phyloP scores from a whole-genome alignment of 2,113 vertebrate species.

The Macquaria australasica region DNA sequence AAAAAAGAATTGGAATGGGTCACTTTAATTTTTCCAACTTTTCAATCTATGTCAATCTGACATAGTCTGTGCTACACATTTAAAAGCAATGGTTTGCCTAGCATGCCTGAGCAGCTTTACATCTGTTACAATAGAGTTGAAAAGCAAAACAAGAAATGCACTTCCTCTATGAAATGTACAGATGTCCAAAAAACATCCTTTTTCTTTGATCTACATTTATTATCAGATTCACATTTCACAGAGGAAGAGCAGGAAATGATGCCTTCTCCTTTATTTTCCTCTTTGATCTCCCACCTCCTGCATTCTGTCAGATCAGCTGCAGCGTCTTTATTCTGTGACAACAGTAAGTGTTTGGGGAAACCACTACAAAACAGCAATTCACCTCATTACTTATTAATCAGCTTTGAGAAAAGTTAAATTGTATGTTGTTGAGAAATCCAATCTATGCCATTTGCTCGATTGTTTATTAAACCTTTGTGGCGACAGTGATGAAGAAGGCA shows the following conservation, averaged over 20 bases:
- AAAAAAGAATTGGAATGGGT: conserved; percentile 9
- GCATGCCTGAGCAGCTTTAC: background rate
- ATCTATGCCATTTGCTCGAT: background rate
- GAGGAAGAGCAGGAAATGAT: background rate
- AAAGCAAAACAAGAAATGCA: background rate
- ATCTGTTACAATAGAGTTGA: background rate
- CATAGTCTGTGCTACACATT: background rate
- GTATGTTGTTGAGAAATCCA: background rate
- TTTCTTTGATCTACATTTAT: background rate
- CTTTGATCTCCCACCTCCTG: background rate
- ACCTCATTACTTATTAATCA: conserved; percentile 13
- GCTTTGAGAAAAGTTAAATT: background rate
- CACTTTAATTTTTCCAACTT: background rate
- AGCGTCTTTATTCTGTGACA: background rate
- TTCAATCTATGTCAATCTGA: conserved; percentile 16
- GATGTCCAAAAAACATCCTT: background rate
- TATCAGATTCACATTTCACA: background rate
- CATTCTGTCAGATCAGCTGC: background rate
- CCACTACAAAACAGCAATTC: background rate
- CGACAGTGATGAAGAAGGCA: background rate
- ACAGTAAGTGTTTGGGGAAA: conserved; percentile 2
- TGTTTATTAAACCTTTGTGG: background rate
- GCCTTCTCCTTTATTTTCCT: background rate
- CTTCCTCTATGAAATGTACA: background rate
- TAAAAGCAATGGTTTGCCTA: background rate